phyloP scores from a whole-genome alignment of 1,140 invertebrate species.

The Asbolus verrucosus region DNA sequence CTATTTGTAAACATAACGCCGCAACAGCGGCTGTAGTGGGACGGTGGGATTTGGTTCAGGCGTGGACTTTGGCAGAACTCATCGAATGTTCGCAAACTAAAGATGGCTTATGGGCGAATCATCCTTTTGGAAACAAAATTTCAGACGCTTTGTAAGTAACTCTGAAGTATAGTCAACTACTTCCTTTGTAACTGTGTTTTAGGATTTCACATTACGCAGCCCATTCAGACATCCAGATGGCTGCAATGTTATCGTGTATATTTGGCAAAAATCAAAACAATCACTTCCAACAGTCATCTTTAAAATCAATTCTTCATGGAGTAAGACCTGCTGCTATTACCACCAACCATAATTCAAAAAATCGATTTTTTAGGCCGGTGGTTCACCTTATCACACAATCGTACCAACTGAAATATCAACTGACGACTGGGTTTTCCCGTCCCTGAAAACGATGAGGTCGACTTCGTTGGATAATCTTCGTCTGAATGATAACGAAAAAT shows the following conservation, averaged over 20 bases:
- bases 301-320: constrained; percentile 58
- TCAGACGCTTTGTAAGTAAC: constrained; percentile 84
- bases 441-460: constrained; percentile 70
- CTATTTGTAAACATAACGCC: constrained; percentile 86
- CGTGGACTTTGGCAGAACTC: constrained; percentile 85
- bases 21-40: constrained; percentile 78
- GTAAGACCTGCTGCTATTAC: too few species aligned
- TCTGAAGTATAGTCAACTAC: background rate
- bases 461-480: constrained; percentile 83
- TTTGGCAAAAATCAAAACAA: constrained; percentile 72
- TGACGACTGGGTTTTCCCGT: constrained; percentile 79
- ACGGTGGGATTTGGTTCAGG: constrained; percentile 84
- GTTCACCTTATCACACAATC: constrained; percentile 92
- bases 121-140: constrained; percentile 88
- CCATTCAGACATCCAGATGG: constrained; percentile 90
- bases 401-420: constrained; percentile 85
- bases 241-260: constrained; percentile 90
- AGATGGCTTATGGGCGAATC: constrained; percentile 79
- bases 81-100: constrained; percentile 72
- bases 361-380: constrained; percentile 68
- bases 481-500: constrained; percentile 58
- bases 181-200: constrained; percentile 51
- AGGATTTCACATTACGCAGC: constrained; percentile 84
- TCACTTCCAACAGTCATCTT: constrained; percentile 56
- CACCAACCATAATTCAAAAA: too few species aligned